Conservation (phyloP, 2,113 vertebrate species). For the Scytalopus superciliaris region DNA sequence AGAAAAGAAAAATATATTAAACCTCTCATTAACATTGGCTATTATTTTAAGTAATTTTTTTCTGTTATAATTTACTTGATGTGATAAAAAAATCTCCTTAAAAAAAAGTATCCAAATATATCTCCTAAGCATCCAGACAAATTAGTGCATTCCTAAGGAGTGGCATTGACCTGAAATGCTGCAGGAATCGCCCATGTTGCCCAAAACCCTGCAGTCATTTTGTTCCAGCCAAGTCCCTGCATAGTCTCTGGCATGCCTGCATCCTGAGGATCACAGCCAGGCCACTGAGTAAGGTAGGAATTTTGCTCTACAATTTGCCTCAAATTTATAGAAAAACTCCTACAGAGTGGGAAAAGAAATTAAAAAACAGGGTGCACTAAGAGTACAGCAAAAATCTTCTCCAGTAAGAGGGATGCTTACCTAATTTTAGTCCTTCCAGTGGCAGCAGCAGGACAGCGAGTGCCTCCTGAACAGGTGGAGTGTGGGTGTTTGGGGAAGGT, state of each 20-base stretch:
- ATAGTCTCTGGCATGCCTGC: not conserved
- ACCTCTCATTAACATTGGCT: not conserved
- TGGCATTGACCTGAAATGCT: not conserved
- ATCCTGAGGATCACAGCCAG: not conserved
- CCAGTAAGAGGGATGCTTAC: not conserved
- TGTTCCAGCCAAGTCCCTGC: not conserved
- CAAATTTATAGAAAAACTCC: not conserved
- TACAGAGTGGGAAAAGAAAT: not conserved
- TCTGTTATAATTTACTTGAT: not conserved
- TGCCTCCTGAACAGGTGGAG: conserved; percentile 26
- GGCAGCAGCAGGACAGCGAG: not conserved
- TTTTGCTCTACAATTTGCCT: not conserved
- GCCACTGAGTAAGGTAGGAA: not conserved
- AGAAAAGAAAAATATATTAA: not conserved
- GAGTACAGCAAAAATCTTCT: not conserved
- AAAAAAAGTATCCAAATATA: not conserved
- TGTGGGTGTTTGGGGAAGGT: conserved; percentile 38
- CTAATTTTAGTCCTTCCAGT: conserved; percentile 39
- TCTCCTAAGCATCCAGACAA: not conserved
- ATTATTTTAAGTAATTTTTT: not conserved
- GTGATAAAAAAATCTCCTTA: not conserved
- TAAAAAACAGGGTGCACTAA: not conserved
- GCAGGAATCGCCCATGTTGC: not conserved
- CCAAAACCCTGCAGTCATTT: conserved; percentile 4
- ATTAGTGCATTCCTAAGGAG: not conserved